Base-by-base conservation (phyloP, 2,888 invertebrate species). In the Drosophila prostipennis region DNA sequence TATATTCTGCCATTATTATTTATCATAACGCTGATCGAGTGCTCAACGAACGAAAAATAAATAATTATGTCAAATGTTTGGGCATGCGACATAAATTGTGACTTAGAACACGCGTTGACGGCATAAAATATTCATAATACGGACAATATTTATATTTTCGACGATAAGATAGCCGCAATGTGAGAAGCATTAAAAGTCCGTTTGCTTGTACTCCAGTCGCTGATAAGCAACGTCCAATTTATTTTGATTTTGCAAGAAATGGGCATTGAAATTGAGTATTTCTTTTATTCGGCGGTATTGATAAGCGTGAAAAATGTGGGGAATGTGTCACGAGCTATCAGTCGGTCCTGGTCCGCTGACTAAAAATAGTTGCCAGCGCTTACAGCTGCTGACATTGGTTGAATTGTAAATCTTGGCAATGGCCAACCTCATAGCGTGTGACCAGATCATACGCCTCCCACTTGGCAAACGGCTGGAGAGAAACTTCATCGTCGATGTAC, bases 341-440 rank as follows among this genome's bases (percentile, higher is more conserved):
- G 58, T 36, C 36, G 23, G 13, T 8, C 32, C 26, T 13, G 23
- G 39, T 54, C 45, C 19, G 32, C 58, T 58, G 23, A 48, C 58
- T 48, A 34, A 43, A 43, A 49, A 49, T 58, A 72, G 61, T 58
- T 43, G 43, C 34, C 36, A 55, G 64, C 58, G 57, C 43, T 53
- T 43, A 36, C 23, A 77, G 52, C 51, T 68, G 70, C 78, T 83
- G 87, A 78, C 84, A 84, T 87, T 84, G 81, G 52, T 6, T 23
- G 26, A 34, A 37, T 70, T 76, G 68, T 78, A 89, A 84, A 89
- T 89, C 89, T 76, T 46, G 34, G 72, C 83, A 80, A 76, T 60
- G 43, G 29, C 29, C 29, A 45, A 45, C 16, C 29, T 39, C 45
- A 45, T 8, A 57, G 45, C 58, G 54, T 58, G 54, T 40, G 54